Conservation (phyloP, 2,797 vertebrate species). For the Chromobotia macracanthus region DNA sequence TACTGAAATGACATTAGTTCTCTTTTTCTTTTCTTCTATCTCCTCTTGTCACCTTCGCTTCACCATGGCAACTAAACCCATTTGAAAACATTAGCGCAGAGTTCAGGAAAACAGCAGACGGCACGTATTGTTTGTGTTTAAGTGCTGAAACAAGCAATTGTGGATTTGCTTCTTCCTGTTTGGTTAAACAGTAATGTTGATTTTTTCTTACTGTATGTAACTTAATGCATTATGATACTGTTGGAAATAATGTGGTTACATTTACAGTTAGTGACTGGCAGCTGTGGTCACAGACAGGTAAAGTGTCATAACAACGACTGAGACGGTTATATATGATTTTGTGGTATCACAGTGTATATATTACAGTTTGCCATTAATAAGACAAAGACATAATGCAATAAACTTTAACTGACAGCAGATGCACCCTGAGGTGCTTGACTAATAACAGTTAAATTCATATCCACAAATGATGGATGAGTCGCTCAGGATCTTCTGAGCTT, state of each 20-base stretch:
- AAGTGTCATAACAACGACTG: not conserved
- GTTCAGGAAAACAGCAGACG: constrained; percentile 20
- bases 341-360: not conserved
- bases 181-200: constrained; percentile 40
- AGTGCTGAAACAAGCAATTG: constrained; percentile 37
- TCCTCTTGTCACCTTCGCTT: constrained; percentile 31
- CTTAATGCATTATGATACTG: not conserved
- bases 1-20: constrained; percentile 46
- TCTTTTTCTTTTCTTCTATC: constrained; percentile 30
- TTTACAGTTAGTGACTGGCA: too few species aligned
- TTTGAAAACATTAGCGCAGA: constrained; percentile 28
- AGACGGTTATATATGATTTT: not conserved
- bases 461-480: constrained; percentile 33
- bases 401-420: constrained; percentile 9
- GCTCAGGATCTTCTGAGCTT: constrained; percentile 4
- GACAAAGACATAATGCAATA: not conserved
- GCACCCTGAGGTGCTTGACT: constrained; percentile 22
- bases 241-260: not conserved
- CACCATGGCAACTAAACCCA: constrained; percentile 41
- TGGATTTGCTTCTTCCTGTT: constrained; percentile 20
- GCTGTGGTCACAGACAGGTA: not conserved
- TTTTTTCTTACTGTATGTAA: constrained; percentile 1
- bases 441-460: constrained; percentile 32
- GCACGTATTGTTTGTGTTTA: constrained; percentile 31
- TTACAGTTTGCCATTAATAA: not conserved